Conservation (phyloP, 2,888 invertebrate genomes). For the Apodemia zela region DNA sequence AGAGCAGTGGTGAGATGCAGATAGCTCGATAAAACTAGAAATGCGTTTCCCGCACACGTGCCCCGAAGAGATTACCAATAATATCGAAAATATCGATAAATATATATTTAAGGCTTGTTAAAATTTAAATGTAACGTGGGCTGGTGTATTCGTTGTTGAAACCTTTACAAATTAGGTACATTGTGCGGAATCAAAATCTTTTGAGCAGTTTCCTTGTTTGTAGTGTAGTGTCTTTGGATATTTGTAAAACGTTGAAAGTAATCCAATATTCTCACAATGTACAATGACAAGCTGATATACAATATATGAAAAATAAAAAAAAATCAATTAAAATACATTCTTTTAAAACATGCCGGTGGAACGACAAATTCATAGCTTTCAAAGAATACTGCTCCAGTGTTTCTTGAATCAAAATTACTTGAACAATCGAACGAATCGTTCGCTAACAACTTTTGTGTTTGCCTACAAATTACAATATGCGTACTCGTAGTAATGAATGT, state of each 20-base stretch:
- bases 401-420: too few species aligned
- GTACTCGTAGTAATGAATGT: background rate
- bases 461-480: background rate
- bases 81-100: background rate
- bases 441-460: too few species aligned
- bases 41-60: conserved; percentile 9
- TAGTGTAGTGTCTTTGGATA: background rate
- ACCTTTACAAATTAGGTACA: background rate
- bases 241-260: background rate
- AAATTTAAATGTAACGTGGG: background rate
- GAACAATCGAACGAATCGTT: too few species aligned
- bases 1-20: conserved; percentile 16
- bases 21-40: conserved; percentile 19
- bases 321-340: too few species aligned
- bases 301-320: too few species aligned
- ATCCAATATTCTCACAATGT: background rate
- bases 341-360: too few species aligned
- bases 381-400: too few species aligned
- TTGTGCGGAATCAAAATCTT: background rate
- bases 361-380: too few species aligned
- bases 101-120: background rate
- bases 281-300: too few species aligned
- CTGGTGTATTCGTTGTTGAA: background rate
- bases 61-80: background rate
- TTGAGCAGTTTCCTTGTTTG: background rate